Percentiles rank a stretch among this genome's conserved stretches.
phyloP scores from a whole-genome alignment of 2,113 vertebrate species.

The Scomber colias region DNA sequence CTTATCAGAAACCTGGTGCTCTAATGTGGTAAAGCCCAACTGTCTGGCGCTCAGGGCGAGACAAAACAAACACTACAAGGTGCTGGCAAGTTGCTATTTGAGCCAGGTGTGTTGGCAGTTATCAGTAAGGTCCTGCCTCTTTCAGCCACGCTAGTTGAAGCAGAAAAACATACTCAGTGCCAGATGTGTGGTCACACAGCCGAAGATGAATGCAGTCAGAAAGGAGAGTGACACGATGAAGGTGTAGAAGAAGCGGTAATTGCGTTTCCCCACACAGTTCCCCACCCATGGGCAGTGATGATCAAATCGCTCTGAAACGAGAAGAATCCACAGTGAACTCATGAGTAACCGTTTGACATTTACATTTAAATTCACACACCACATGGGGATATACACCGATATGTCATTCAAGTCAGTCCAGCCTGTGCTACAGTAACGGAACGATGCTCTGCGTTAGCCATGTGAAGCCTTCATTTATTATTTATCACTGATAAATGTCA shows the following conservation, averaged over 20 bases:
- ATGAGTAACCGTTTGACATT: background rate
- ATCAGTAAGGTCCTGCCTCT: background rate
- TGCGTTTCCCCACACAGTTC: constrained; percentile 96
- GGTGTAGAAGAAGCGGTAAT: constrained; percentile 97
- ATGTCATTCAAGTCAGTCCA: background rate
- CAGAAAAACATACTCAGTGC: constrained; percentile 87
- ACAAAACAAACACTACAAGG: constrained; percentile 21
- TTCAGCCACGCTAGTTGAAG: background rate
- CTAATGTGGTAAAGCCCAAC: background rate
- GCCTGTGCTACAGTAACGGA: background rate
- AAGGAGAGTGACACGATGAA: constrained; percentile 97
- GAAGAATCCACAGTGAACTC: background rate
- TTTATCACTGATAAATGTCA: constrained; percentile 49
- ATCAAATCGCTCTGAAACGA: constrained; percentile 91
- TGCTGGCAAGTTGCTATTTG: background rate
- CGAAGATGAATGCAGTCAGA: constrained; percentile 95
- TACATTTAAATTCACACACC: background rate
- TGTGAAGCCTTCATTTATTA: constrained; percentile 30
- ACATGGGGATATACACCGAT: background rate
- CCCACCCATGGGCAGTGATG: constrained; percentile 99
- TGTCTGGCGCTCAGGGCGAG: background rate
- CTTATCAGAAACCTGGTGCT: background rate
- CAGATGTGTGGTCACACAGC: constrained; percentile 95
- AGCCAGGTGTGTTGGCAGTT: constrained; percentile 1
- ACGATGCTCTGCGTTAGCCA: background rate